phyloP scores from a whole-genome alignment of 1,140 invertebrate genomes.

The Drosophila ironensis region DNA sequence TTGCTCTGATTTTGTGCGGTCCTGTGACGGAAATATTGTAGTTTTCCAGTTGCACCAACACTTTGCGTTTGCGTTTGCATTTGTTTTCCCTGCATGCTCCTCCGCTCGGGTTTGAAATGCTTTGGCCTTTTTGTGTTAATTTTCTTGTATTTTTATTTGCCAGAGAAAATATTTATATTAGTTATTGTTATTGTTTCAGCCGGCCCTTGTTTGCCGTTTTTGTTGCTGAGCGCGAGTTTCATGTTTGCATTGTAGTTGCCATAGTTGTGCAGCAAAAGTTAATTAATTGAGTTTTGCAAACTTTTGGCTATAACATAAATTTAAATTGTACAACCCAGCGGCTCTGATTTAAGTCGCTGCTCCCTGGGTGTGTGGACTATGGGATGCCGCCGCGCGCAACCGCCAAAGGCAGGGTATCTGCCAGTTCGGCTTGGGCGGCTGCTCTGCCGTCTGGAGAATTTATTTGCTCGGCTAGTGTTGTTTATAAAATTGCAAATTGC shows the following conservation, averaged over 20 bases:
- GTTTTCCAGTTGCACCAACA: constrained; percentile 36
- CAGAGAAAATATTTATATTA: constrained; percentile 70
- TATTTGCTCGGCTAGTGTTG: constrained; percentile 24
- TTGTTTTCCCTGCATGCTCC: constrained; percentile 26
- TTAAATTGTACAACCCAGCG: constrained; percentile 54
- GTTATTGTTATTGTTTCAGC: constrained; percentile 64
- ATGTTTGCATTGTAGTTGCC: constrained; percentile 46
- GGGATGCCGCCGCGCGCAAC: not conserved
- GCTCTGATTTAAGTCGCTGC: constrained; percentile 16
- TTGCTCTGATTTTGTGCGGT: constrained; percentile 59
- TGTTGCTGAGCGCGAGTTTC: constrained; percentile 21
- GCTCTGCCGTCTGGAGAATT: constrained; percentile 16
- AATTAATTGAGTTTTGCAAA: constrained; percentile 79
- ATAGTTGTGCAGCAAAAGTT: constrained; percentile 64
- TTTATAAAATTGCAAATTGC: constrained; percentile 73
- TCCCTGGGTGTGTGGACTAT: constrained; percentile 1
- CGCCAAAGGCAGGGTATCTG: constrained; percentile 26
- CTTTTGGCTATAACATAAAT: constrained; percentile 75
- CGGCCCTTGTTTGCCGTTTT: constrained; percentile 17
- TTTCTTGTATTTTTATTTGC: constrained; percentile 54
- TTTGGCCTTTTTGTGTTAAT: constrained; percentile 47
- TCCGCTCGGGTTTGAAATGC: constrained; percentile 41
- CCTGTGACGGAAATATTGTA: constrained; percentile 57
- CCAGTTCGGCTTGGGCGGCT: not conserved
- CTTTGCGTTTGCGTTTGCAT: constrained; percentile 23